phyloP scores from a whole-genome alignment of 1,140 invertebrate species.

The Dysdera silvatica region DNA sequence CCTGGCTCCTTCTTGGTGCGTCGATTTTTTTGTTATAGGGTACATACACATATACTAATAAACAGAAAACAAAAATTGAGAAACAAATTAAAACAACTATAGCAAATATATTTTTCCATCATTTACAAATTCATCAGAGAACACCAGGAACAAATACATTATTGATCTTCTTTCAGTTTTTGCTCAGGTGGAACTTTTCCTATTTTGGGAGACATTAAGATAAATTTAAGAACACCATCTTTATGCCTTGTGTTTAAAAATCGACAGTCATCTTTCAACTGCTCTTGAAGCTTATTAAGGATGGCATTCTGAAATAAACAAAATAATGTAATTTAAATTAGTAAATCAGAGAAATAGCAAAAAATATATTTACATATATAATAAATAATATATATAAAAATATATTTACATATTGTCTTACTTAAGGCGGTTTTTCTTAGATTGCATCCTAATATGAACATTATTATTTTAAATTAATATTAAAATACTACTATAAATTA shows the following conservation, averaged over 20 bases:
- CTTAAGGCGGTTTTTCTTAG: too few relatives aligned
- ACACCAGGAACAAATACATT: too few relatives aligned
- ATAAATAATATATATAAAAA: not conserved
- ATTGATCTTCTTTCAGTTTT: not conserved
- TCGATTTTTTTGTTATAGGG: too few relatives aligned
- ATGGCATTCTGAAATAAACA: conserved; percentile 9
- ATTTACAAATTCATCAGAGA: too few relatives aligned
- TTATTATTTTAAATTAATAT: too few relatives aligned
- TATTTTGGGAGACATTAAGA: conserved; percentile 7
- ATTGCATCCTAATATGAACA: too few relatives aligned
- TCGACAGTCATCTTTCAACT: conserved; percentile 7
- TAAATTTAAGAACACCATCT: conserved; percentile 9
- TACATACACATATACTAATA: too few relatives aligned
- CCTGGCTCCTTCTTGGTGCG: too few relatives aligned
- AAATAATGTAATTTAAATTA: conserved; percentile 1
- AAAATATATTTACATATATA: not conserved
- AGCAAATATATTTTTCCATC: too few relatives aligned
- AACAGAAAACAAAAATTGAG: too few relatives aligned
- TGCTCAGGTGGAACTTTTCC: not conserved
- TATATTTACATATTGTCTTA: not conserved
- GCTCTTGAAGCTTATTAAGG: conserved; percentile 8
- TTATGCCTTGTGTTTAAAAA: conserved; percentile 12
- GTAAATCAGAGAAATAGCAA: not conserved
- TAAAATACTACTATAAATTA: too few relatives aligned
- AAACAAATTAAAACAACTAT: too few relatives aligned